These are phyloP conservation scores for Grammomys surdaster DNA, from an alignment of 2,113 vertebrate species.

Conservation along the genomic window DNA sequence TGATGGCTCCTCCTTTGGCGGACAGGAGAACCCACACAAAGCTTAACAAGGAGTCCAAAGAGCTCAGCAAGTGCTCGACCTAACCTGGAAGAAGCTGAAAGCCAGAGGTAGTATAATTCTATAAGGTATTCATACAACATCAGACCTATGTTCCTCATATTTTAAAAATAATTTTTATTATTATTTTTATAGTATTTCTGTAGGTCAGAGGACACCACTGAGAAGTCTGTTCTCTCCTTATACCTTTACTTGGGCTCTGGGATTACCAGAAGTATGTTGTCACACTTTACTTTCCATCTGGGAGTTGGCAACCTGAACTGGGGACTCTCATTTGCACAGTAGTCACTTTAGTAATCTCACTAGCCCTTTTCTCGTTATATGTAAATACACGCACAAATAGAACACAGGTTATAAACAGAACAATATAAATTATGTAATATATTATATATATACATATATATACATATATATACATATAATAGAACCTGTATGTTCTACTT, in stretches of 20 bases:
- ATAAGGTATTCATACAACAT: neutral
- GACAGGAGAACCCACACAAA: slow-evolving; percentile 96
- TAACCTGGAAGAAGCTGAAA: slow-evolving; percentile 93
- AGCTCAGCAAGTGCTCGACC: slow-evolving; percentile 95
- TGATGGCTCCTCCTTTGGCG: slow-evolving; percentile 95
- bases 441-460: neutral
- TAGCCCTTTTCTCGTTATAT: neutral
- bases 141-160: neutral
- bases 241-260: neutral
- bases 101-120: slow-evolving; percentile 56
- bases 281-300: neutral
- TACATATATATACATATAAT: neutral
- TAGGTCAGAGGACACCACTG: neutral
- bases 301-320: neutral
- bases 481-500: neutral
- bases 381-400: neutral
- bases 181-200: neutral
- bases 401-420: neutral
- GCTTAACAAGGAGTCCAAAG: slow-evolving; percentile 95
- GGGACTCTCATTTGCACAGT: neutral
- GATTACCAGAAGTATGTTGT: neutral
- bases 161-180: neutral
- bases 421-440: neutral
- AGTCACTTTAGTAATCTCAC: neutral
- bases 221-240: neutral